Evolutionary conservation across 2,888 invertebrate genomes (phyloP).

Genomic region (Neoascia interrupta): DNA sequence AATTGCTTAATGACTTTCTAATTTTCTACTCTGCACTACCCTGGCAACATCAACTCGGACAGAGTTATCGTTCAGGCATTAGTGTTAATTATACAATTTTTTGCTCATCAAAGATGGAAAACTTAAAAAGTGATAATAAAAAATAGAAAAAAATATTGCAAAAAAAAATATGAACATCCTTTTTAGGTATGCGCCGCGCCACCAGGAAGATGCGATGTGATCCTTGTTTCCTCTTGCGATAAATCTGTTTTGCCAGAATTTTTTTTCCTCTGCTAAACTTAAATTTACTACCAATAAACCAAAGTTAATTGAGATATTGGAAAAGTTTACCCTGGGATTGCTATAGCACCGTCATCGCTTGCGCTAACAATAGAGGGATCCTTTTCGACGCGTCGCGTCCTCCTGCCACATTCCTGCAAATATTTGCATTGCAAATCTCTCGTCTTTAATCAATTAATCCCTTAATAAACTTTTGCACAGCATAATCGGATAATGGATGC

Average conservation of each 20-base stretch:
- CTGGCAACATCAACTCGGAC: constrained; percentile 49
- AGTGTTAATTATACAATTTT: constrained; percentile 70
- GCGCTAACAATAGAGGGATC: constrained; percentile 30
- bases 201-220: too few relatives aligned
- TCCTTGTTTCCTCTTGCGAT: constrained; percentile 14
- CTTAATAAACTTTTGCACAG: constrained; percentile 48
- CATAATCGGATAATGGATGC: constrained; percentile 56
- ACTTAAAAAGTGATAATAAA: constrained; percentile 26
- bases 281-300: constrained; percentile 39
- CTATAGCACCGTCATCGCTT: constrained; percentile 2
- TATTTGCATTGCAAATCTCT: constrained; percentile 58
- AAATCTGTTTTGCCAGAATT: not conserved
- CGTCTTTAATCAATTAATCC: constrained; percentile 56
- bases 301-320: constrained; percentile 59
- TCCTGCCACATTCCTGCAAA: constrained; percentile 36
- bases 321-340: constrained; percentile 55
- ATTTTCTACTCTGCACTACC: constrained; percentile 62
- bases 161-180: not conserved
- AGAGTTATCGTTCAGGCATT: constrained; percentile 66
- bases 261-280: not conserved
- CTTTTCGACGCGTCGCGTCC: not conserved
- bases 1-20: constrained; percentile 72
- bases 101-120: constrained; percentile 53
- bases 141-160: constrained; percentile 2
- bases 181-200: not conserved